Base-by-base conservation (phyloP, 2,113 vertebrate species). In the Tichodroma muraria region DNA sequence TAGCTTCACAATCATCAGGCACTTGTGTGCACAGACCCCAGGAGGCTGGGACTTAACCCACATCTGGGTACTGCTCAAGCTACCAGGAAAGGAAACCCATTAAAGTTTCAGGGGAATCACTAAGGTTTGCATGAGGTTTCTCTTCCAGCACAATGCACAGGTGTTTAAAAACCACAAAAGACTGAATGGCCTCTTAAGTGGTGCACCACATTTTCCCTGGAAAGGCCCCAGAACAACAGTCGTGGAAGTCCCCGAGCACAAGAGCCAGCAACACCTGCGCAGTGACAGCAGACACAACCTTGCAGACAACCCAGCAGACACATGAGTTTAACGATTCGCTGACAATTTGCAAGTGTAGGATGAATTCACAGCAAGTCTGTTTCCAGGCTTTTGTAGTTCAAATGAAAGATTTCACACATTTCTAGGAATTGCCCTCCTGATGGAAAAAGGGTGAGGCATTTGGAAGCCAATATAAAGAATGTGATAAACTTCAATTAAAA, bases 331-430 rank as follows among this genome's bases (percentile, higher is more conserved):
- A 76, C 8, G 6, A 85, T 70, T 85, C 20, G 7, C 47, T 78
- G 90, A 59, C 83, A 68, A 91, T 92, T 95, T 89, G 79, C 86
- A 91, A 95, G 91, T 35, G 76, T 44, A 88, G 75, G 44, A 52
- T 82, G 81, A 97, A 85, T 64, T 95, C 94, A 90, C 88, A 85
- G 69, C 75, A 65, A 91, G 76, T 81, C 82, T 87, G 81, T n/a
- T 89, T 82, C 65, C 91, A 91, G 65, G 40, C 90, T 91, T 95
- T 93, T 95, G 68, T 91, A 96, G 82, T 92, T 91, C 59, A 90
- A 92, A 93, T 47, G 73, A 70, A 95, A 90, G 50, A 71, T 95
- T 96, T 95, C 91, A 94, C 91, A 88, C 30, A 1, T 63, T 47
- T 89, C 57, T 81, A 84, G 53, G 44, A 94, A 85, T 20, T 86